A percentile compares a stretch with the other conserved stretches of the same genome.
Evolutionary conservation across 2,888 invertebrate genomes (phyloP).

Genomic region (Allolobophora icterica): DNA sequence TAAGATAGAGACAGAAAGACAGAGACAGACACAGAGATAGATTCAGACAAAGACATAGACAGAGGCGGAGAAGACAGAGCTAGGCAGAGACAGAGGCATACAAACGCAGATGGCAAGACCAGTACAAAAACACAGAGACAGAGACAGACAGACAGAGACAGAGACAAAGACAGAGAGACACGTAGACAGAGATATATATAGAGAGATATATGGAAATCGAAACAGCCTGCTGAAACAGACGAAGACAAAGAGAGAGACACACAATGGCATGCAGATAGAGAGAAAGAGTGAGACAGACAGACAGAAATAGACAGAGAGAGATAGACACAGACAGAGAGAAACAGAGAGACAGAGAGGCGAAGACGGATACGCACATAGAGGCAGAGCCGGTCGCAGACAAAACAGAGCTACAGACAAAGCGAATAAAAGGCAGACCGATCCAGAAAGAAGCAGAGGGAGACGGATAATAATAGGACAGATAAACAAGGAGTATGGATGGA

Average conservation of each 20-base stretch:
- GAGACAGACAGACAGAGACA: conserved; percentile 33
- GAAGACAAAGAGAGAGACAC: too few species aligned
- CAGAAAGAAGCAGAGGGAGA: background rate
- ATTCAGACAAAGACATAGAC: too few species aligned
- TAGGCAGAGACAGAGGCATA: too few species aligned
- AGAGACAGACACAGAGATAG: too few species aligned
- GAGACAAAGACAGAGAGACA: conserved; percentile 29
- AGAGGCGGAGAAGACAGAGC: too few species aligned
- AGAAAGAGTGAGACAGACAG: too few species aligned
- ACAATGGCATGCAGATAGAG: background rate
- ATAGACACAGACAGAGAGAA: conserved; percentile 24
- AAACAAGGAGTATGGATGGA: background rate
- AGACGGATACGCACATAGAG: conserved; percentile 24
- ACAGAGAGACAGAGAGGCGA: conserved; percentile 27
- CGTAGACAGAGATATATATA: background rate
- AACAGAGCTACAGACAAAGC: background rate
- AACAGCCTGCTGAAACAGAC: too few species aligned
- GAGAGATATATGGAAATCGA: background rate
- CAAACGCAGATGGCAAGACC: too few species aligned
- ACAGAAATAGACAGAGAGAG: background rate
- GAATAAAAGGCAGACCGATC: background rate
- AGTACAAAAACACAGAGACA: conserved; percentile 1
- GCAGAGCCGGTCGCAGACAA: background rate
- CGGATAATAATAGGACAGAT: background rate
- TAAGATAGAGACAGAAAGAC: too few species aligned